A percentile compares a stretch with the other conserved stretches of the same genome.
Conservation (phyloP, 2,113 vertebrate species). For the Sinocyclocheilus anshuiensis region DNA sequence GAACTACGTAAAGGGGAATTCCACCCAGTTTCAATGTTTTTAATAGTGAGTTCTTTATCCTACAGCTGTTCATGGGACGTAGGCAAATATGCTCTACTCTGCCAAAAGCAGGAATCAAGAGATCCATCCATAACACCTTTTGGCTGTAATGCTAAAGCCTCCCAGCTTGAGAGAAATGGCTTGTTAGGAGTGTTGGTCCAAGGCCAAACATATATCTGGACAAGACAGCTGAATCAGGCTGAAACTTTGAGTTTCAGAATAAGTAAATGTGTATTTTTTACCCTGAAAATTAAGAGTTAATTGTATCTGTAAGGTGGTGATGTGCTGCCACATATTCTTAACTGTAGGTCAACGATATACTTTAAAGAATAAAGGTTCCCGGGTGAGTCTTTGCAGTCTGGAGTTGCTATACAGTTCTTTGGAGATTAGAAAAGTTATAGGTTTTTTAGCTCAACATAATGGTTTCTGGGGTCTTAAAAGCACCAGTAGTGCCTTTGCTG, state of each 20-base stretch:
- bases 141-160: slow-evolving; percentile 37
- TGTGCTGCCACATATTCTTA: neutral
- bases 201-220: slow-evolving; percentile 8
- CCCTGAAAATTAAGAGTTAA: neutral
- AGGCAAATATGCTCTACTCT: slow-evolving; percentile 4
- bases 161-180: slow-evolving; percentile 40
- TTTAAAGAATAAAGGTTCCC: neutral
- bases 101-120: slow-evolving; percentile 40
- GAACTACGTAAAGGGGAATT: neutral
- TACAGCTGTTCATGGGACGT: slow-evolving; percentile 35
- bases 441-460: neutral
- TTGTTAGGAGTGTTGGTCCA: slow-evolving; percentile 16
- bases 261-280: neutral
- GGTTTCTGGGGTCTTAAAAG: neutral
- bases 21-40: slow-evolving; percentile 17
- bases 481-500: neutral
- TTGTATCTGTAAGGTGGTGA: neutral
- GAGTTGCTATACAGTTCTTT: neutral
- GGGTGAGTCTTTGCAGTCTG: neutral
- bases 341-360: neutral
- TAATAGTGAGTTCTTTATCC: slow-evolving; percentile 20
- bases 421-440: neutral
- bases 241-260: neutral
- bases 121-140: slow-evolving; percentile 38
- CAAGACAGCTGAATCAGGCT: neutral